Percentiles rank a stretch among this genome's conserved stretches.
phyloP scores from a whole-genome alignment of 2,797 vertebrate species.

The Etheostoma nigrum region DNA sequence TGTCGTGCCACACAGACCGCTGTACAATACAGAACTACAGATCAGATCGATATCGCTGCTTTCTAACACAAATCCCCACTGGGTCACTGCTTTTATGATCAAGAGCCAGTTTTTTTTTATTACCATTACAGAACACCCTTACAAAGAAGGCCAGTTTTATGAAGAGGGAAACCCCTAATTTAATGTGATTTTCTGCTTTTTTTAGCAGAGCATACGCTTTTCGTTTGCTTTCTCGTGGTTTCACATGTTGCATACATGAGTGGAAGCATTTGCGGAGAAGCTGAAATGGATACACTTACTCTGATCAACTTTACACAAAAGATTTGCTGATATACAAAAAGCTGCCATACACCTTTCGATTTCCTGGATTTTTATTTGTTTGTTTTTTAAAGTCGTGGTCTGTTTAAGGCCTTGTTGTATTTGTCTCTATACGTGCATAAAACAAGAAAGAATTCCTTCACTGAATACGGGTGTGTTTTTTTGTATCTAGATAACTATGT shows the following conservation, averaged over 20 bases:
- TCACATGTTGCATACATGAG: constrained; percentile 1
- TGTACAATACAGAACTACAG: constrained; percentile 6
- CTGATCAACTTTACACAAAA: not conserved
- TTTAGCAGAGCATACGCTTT: constrained; percentile 26
- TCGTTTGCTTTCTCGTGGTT: constrained; percentile 35
- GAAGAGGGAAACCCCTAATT: constrained; percentile 59
- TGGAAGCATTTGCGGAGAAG: not conserved
- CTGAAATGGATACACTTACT: not conserved
- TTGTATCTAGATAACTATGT: constrained; percentile 2
- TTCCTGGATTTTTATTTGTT: constrained; percentile 3
- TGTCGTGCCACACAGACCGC: constrained; percentile 39
- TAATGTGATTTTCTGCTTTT: constrained; percentile 41
- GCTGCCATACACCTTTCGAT: not conserved
- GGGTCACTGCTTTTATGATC: constrained; percentile 68
- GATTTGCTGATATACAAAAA: constrained; percentile 9
- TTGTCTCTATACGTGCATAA: not conserved
- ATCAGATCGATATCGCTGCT: constrained; percentile 20
- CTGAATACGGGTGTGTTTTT: not conserved
- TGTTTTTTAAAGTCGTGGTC: not conserved
- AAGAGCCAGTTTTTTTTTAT: constrained; percentile 54
- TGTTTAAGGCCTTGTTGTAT: not conserved
- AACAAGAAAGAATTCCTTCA: not conserved
- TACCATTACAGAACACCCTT: constrained; percentile 67
- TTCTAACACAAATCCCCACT: constrained; percentile 46
- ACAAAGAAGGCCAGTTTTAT: constrained; percentile 60